These are phyloP conservation scores for Fragum fragum DNA, from an alignment of 2,888 invertebrate genomes.

Conservation along the genomic window DNA sequence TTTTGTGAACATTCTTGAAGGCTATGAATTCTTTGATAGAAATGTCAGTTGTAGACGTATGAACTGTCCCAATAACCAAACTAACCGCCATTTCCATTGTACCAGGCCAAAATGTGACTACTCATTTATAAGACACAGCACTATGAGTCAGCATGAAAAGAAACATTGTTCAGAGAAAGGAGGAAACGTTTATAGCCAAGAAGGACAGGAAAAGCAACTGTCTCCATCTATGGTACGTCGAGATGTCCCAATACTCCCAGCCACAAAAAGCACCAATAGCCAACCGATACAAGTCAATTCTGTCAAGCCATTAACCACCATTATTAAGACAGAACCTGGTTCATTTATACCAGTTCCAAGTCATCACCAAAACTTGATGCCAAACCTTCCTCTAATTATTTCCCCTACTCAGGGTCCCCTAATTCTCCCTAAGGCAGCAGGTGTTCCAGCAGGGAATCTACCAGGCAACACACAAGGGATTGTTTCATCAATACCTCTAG, in stretches of 20 bases:
- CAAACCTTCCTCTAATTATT: conserved; percentile 46
- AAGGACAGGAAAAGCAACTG: neutral
- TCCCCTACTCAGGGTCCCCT: conserved; percentile 37
- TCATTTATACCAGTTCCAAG: conserved; percentile 93
- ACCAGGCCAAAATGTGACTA: conserved; percentile 91
- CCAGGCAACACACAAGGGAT: neutral
- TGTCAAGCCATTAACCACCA: conserved; percentile 13
- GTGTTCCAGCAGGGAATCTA: neutral
- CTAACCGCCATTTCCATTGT: conserved; percentile 93
- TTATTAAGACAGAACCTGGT: conserved; percentile 96
- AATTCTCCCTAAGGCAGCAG: conserved; percentile 18
- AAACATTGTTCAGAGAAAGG: conserved; percentile 88
- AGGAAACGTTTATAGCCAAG: neutral
- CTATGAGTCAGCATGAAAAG: conserved; percentile 92
- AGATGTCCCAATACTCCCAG: conserved; percentile 67
- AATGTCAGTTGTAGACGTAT: conserved; percentile 91
- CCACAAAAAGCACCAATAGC: conserved; percentile 10
- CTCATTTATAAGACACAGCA: conserved; percentile 92
- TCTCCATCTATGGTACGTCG: conserved; percentile 36
- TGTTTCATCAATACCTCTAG: conserved; percentile 20
- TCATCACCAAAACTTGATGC: conserved; percentile 31
- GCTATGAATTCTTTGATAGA: conserved; percentile 94
- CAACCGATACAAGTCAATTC: conserved; percentile 4
- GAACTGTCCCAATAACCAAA: conserved; percentile 91
- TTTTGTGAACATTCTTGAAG: conserved; percentile 93